These are phyloP conservation scores for Trochalopteron elliotii DNA, from an alignment of 2,113 vertebrate genomes.

Conservation along the genomic window DNA sequence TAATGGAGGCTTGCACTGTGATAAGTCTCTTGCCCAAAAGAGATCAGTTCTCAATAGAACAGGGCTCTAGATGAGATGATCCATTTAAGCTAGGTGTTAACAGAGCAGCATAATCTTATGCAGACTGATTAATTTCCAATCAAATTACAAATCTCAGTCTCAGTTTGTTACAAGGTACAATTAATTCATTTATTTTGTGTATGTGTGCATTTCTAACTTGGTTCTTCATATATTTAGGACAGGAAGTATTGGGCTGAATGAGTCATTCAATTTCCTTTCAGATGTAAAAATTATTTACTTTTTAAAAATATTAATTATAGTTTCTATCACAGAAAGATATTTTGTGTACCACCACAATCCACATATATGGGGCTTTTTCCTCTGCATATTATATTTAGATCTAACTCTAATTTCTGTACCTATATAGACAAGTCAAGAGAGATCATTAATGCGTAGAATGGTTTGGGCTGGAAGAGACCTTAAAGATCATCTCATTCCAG, in stretches of 20 bases:
- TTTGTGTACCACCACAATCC: background rate
- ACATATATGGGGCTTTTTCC: rapidly evolving
- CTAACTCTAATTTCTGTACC: background rate
- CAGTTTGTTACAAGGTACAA: background rate
- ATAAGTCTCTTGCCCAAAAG: background rate
- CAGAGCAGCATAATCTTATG: background rate
- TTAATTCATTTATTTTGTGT: background rate
- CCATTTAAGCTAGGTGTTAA: background rate
- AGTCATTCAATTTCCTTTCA: background rate
- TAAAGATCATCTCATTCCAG: background rate
- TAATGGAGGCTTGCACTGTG: background rate
- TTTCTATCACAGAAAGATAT: background rate
- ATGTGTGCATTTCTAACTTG: background rate
- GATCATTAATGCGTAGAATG: rapidly evolving
- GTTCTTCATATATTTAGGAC: background rate
- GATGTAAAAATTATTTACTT: background rate
- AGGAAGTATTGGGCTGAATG: background rate
- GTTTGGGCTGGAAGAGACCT: background rate
- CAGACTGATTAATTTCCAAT: background rate
- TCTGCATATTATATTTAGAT: background rate
- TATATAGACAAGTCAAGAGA: background rate
- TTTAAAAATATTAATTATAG: background rate
- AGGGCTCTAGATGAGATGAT: background rate
- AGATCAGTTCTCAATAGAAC: background rate
- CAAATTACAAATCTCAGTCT: background rate